Evolutionary conservation across 2,888 invertebrate species (phyloP), one percentile per base, ranked within the genome.

Genomic region (Reticulitermes lucifugus): DNA sequence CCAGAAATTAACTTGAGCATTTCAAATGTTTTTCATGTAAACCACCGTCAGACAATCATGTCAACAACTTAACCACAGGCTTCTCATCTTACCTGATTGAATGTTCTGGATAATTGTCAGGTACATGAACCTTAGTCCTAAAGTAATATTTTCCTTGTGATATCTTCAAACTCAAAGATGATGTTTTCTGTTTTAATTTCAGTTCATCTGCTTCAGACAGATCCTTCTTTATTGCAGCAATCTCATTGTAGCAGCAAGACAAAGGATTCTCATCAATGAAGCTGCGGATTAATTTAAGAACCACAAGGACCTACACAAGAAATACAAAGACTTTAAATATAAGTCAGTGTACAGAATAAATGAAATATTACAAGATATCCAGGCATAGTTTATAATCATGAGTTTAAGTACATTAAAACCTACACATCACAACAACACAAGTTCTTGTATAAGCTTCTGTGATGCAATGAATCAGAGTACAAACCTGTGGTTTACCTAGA

Each of bases 221-320:
- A 41, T 93, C 90, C 86, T 91, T 91, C 87, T 94, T 94, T 83
- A 95, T 89, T 77, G 91, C 89, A 86, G 93, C 91, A 86, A 96
- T 94, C 90, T 96, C 96, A 88, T 95, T 94, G 87, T 94, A 94
- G 88, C 95, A 95, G 85, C 95, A 94, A 89, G 94, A 94, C 6
- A 96, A 90, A 0, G 95, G 94, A 90, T 95, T 95, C 87, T 95
- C 95, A 80, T 93, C 92, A 22, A 95, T 90, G 89, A 95, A 96
- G 86, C 92, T 93, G 82, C 92, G 90, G 10, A 95, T 90, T 89
- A 95, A 95, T 87, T 93, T 92, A 25, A 95, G 89, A 7, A 93
- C 90, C 79, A 91, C 91, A 60, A 95, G 89, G 25, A 94, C 90
- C 92, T 93, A 89, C 21, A 88, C 87, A 25, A n/a, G 9, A 12